Evolutionary conservation across 2,888 invertebrate genomes (phyloP).

Genomic region (Urechis unicinctus): DNA sequence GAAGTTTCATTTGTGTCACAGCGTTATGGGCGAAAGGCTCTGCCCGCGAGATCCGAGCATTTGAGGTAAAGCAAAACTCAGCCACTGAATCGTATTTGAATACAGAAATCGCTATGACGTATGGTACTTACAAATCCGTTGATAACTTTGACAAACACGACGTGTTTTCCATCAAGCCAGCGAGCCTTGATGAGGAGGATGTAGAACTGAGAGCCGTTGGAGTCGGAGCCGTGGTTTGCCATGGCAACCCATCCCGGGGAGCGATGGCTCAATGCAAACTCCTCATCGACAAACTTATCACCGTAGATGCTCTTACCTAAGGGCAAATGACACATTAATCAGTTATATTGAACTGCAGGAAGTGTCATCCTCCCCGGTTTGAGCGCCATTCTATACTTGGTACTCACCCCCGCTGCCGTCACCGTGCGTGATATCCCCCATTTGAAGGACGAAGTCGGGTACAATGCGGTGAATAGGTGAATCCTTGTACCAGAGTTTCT

Average conservation of each 20-base stretch:
- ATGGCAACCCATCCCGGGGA: constrained; percentile 48
- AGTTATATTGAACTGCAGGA: too few species aligned
- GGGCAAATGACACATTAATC: too few species aligned
- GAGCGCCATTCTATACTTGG: too few species aligned
- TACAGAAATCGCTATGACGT: too few species aligned
- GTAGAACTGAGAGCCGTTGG: constrained; percentile 51
- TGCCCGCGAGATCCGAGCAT: too few species aligned
- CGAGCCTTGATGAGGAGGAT: constrained; percentile 45
- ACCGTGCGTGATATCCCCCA: constrained; percentile 47
- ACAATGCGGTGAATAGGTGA: constrained; percentile 46
- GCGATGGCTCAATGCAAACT: constrained; percentile 43
- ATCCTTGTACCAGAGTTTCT: constrained; percentile 33
- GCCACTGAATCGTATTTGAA: too few species aligned
- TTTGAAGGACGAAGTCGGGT: constrained; percentile 49
- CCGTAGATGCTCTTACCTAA: constrained; percentile 48
- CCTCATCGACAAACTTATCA: constrained; percentile 36
- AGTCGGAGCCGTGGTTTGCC: constrained; percentile 50
- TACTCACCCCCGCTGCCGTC: constrained; percentile 48
- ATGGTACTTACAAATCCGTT: constrained; percentile 46
- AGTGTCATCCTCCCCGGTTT: too few species aligned
- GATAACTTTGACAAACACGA: constrained; percentile 49
- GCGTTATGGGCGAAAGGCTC: too few species aligned
- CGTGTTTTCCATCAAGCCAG: constrained; percentile 49
- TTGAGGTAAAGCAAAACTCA: too few species aligned
- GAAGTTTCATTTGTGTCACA: too few species aligned